These are phyloP conservation scores for Montifringilla adamsi DNA, from an alignment of 2,113 vertebrate species.

Conservation along the genomic window DNA sequence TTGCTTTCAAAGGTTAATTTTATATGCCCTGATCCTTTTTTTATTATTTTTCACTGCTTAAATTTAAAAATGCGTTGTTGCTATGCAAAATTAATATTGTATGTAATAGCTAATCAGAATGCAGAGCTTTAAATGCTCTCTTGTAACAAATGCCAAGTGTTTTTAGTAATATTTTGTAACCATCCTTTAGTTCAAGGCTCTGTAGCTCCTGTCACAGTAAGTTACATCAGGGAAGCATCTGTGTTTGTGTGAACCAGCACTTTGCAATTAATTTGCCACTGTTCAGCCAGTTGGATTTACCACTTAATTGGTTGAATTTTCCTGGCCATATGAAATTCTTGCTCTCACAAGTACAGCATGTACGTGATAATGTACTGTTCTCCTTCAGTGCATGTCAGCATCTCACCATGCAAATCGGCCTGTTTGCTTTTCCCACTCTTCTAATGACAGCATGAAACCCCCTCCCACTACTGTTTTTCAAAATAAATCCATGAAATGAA, in stretches of 20 bases:
- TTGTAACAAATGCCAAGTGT: neutral
- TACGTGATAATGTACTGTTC: neutral
- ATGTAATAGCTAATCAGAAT: neutral
- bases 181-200: neutral
- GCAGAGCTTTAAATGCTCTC: neutral
- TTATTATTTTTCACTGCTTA: neutral
- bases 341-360: neutral
- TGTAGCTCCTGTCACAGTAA: neutral
- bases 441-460: neutral
- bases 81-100: neutral
- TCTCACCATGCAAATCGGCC: neutral
- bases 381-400: neutral
- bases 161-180: neutral
- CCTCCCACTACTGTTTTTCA: neutral
- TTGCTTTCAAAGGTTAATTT: neutral
- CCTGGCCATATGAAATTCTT: neutral
- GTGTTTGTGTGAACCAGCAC: neutral
- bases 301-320: neutral
- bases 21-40: neutral
- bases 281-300: neutral
- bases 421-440: neutral
- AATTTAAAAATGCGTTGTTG: neutral
- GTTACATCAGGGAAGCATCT: neutral
- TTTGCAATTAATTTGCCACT: neutral
- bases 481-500: neutral